Evolutionary conservation across 2,113 vertebrate genomes (phyloP).

Genomic region (Acinonyx jubatus): DNA sequence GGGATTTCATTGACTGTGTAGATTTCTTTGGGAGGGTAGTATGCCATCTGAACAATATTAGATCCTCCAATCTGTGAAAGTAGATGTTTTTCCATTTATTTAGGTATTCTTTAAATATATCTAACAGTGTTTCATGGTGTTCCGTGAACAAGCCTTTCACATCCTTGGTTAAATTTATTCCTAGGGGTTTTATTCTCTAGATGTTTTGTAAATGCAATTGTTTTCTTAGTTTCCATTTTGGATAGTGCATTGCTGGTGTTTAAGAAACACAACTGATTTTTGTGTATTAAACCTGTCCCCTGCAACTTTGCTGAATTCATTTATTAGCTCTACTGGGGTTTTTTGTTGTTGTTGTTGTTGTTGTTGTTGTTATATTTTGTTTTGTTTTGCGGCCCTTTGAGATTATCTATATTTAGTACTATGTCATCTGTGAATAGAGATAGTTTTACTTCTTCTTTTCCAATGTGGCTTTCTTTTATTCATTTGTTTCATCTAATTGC

Average conservation of each 20-base stretch:
- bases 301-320: not conserved
- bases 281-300: not conserved
- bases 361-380: not conserved
- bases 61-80: not conserved
- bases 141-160: not conserved
- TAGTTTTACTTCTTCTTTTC: not conserved
- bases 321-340: not conserved
- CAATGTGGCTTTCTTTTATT: not conserved
- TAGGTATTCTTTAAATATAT: not conserved
- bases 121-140: not conserved
- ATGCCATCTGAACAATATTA: not conserved
- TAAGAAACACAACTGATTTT: not conserved
- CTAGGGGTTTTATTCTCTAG: not conserved
- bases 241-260: not conserved
- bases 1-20: not conserved
- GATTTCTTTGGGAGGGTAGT: not conserved
- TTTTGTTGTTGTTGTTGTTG: not conserved
- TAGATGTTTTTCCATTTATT: not conserved
- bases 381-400: not conserved
- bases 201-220: not conserved
- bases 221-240: constrained; percentile 4
- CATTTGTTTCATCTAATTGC: not conserved
- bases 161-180: not conserved
- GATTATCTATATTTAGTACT: not conserved
- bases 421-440: not conserved